Evolutionary conservation across 2,113 vertebrate genomes (phyloP).

Genomic region (Passer montanus): DNA sequence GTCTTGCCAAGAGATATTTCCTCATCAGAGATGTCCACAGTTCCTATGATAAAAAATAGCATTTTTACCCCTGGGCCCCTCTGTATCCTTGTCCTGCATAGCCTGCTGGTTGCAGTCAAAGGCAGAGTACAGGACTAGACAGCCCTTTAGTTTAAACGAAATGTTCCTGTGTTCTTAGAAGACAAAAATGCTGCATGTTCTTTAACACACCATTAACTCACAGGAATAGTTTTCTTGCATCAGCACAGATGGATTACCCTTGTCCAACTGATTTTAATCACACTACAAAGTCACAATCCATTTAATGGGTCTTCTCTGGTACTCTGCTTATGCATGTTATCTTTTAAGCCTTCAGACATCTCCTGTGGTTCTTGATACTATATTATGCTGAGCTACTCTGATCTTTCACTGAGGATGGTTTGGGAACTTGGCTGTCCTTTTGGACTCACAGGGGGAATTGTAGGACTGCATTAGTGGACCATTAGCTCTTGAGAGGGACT

Average conservation of each 20-base stretch:
- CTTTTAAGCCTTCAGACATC: neutral
- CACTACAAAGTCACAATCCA: neutral
- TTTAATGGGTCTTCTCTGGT: slow-evolving; percentile 1
- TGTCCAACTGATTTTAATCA: slow-evolving; percentile 45
- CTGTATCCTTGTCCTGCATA: neutral
- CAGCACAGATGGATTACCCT: slow-evolving; percentile 36
- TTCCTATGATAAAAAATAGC: neutral
- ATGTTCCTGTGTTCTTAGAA: slow-evolving; percentile 17
- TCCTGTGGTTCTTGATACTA: neutral
- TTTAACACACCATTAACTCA: slow-evolving; percentile 58
- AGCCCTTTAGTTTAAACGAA: slow-evolving; percentile 19
- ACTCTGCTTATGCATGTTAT: neutral
- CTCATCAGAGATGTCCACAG: neutral
- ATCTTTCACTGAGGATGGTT: neutral
- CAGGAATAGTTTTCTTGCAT: slow-evolving; percentile 19
- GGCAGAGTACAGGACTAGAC: neutral
- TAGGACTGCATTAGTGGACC: neutral
- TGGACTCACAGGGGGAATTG: neutral
- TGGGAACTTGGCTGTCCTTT: neutral
- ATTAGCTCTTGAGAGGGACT: neutral
- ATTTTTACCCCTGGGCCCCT: neutral
- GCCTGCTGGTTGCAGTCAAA: neutral
- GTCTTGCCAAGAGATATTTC: neutral
- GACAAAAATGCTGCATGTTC: neutral
- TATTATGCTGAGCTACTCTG: neutral